Evolutionary conservation across 2,113 vertebrate species (phyloP).

Genomic region (Neoarius graeffei): DNA sequence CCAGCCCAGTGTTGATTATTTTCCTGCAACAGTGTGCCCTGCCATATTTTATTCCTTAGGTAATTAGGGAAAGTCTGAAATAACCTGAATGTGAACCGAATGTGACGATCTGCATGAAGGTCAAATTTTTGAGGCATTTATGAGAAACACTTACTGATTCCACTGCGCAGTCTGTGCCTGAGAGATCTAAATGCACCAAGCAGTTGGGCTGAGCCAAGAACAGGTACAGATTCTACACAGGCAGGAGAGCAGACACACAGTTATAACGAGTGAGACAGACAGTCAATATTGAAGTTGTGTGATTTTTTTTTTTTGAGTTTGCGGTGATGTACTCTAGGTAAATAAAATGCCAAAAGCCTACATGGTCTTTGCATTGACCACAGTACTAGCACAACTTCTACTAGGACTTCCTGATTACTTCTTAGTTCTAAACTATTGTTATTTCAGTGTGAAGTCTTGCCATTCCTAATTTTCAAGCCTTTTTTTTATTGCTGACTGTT

Average conservation of each 20-base stretch:
- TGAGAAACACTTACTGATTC: conserved; percentile 76
- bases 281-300: too few relatives aligned
- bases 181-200: conserved; percentile 84
- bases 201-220: conserved; percentile 90
- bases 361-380: not conserved
- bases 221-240: conserved; percentile 80
- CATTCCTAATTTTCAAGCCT: not conserved
- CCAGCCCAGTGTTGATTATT: not conserved
- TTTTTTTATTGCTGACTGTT: not conserved
- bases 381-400: not conserved
- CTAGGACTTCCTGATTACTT: not conserved
- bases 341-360: too few relatives aligned
- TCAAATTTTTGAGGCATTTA: not conserved
- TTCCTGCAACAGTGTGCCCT: not conserved
- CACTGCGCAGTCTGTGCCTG: conserved; percentile 84
- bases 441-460: not conserved
- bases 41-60: not conserved
- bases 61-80: not conserved
- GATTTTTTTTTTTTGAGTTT: too few relatives aligned
- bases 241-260: conserved; percentile 23
- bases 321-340: too few relatives aligned
- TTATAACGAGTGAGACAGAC: not conserved
- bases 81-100: not conserved
- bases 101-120: too few relatives aligned
- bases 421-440: not conserved